Evolutionary conservation across 1,140 invertebrate species (phyloP).

Genomic region (Oncopeltus fasciatus): DNA sequence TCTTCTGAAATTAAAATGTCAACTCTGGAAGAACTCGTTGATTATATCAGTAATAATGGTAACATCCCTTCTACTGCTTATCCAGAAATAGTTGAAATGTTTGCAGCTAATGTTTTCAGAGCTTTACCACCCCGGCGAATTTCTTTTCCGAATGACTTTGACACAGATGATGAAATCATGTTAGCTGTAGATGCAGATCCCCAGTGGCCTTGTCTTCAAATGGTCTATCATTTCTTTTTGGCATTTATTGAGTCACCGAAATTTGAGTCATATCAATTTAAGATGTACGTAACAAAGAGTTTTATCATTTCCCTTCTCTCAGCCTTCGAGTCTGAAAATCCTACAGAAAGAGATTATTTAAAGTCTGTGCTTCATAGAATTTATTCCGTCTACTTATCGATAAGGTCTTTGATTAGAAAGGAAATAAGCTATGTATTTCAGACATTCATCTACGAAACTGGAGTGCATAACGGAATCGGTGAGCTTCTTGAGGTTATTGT

Average conservation of each 20-base stretch:
- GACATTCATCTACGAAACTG: slow-evolving; percentile 98
- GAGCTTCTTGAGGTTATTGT: slow-evolving; percentile 97
- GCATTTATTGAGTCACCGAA: slow-evolving; percentile 90
- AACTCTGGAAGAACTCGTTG: too few relatives aligned
- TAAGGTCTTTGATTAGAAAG: slow-evolving; percentile 96
- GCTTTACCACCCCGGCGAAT: slow-evolving; percentile 95
- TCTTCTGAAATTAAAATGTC: too few relatives aligned
- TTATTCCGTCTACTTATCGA: slow-evolving; percentile 95
- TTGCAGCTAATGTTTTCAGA: slow-evolving; percentile 90
- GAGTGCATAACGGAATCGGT: slow-evolving; percentile 97
- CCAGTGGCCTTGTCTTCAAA: slow-evolving; percentile 86
- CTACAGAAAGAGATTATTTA: slow-evolving; percentile 92
- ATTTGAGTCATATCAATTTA: slow-evolving; percentile 90
- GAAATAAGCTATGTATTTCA: slow-evolving; percentile 98
- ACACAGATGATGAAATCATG: slow-evolving; percentile 98
- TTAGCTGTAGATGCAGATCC: too few relatives aligned
- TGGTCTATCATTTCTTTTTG: slow-evolving; percentile 95
- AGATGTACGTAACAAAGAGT: slow-evolving; percentile 96
- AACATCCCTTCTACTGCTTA: too few relatives aligned
- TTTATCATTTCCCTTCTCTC: slow-evolving; percentile 82
- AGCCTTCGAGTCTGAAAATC: slow-evolving; percentile 97
- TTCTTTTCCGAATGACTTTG: slow-evolving; percentile 97
- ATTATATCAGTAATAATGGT: too few relatives aligned
- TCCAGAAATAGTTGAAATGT: slow-evolving; percentile 33
- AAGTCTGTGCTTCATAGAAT: slow-evolving; percentile 98